Percentiles rank a stretch among this genome's conserved stretches.
Conservation (phyloP, 2,797 vertebrate genomes). For the Pampus argenteus region DNA sequence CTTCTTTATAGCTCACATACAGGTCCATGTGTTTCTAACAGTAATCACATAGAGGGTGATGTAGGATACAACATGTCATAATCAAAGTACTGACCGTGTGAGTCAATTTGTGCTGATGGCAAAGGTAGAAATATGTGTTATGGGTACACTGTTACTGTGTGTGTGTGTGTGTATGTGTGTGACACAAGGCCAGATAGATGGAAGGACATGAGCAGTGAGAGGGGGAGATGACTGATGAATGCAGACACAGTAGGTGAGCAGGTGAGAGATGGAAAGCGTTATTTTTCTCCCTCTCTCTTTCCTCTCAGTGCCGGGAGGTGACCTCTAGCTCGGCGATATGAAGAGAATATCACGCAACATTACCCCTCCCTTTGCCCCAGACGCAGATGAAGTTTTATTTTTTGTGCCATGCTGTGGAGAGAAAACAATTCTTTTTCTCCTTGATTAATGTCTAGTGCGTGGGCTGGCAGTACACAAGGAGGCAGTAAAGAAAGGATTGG, state of each 20-base stretch:
- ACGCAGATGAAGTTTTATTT: constrained; percentile 77
- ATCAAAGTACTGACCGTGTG: constrained; percentile 13
- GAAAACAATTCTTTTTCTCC: constrained; percentile 74
- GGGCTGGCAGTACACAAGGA: constrained; percentile 46
- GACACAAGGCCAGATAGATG: constrained; percentile 50
- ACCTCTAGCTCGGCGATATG: constrained; percentile 80
- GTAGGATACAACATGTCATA: constrained; percentile 16
- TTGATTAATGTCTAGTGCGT: constrained; percentile 75
- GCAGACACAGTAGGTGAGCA: constrained; percentile 64
- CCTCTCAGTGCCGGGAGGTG: constrained; percentile 67
- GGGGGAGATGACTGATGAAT: constrained; percentile 64
- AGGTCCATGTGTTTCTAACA: constrained; percentile 2
- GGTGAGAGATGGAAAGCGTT: constrained; percentile 71
- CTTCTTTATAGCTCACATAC: constrained; percentile 13
- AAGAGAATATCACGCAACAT: constrained; percentile 84
- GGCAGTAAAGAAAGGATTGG: constrained; percentile 46
- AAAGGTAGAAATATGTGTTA: constrained; percentile 34
- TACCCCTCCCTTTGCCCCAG: constrained; percentile 68
- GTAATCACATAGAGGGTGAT: constrained; percentile 27
- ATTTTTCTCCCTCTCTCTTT: constrained; percentile 52
- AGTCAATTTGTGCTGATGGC: constrained; percentile 33
- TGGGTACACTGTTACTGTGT: background rate
- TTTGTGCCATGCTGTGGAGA: constrained; percentile 57
- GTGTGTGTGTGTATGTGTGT: constrained; percentile 23
- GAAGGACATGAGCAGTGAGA: constrained; percentile 41